phyloP scores from a whole-genome alignment of 2,888 invertebrate genomes.

The Isoperla grammatica region DNA sequence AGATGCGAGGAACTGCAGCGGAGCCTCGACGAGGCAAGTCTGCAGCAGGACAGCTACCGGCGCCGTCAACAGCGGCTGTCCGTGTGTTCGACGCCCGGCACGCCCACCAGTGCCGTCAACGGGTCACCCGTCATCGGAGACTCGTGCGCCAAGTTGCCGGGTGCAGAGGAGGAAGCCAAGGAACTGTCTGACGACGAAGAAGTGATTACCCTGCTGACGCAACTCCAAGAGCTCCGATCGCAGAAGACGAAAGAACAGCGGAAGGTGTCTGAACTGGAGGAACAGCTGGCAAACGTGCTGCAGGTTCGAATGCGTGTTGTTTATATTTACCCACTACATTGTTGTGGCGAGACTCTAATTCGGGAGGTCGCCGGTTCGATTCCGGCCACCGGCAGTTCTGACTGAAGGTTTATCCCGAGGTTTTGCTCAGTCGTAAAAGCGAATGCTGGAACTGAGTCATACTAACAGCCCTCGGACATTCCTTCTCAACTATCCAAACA shows the following conservation, averaged over 20 bases:
- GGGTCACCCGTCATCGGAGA: background rate
- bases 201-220: slow-evolving; percentile 54
- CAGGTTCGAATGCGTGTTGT: slow-evolving; percentile 25
- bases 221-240: slow-evolving; percentile 63
- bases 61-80: slow-evolving; percentile 20
- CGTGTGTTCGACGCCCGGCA: slow-evolving; percentile 10
- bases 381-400: too few species aligned
- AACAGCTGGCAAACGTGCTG: slow-evolving; percentile 62
- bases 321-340: too few species aligned
- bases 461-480: too few species aligned
- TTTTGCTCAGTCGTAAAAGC: too few species aligned
- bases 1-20: slow-evolving; percentile 79
- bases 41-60: slow-evolving; percentile 43
- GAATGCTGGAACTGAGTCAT: too few species aligned
- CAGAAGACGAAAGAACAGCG: slow-evolving; percentile 66
- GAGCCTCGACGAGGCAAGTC: slow-evolving; percentile 67
- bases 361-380: too few species aligned
- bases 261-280: slow-evolving; percentile 67
- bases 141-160: slow-evolving; percentile 29
- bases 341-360: too few species aligned
- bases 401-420: too few species aligned
- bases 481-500: too few species aligned
- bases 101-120: background rate
- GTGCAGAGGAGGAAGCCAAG: slow-evolving; percentile 31
- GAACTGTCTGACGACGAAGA: slow-evolving; percentile 28